These are phyloP conservation scores for Setipinna tenuifilis DNA, from an alignment of 2,797 vertebrate species.

Conservation along the genomic window DNA sequence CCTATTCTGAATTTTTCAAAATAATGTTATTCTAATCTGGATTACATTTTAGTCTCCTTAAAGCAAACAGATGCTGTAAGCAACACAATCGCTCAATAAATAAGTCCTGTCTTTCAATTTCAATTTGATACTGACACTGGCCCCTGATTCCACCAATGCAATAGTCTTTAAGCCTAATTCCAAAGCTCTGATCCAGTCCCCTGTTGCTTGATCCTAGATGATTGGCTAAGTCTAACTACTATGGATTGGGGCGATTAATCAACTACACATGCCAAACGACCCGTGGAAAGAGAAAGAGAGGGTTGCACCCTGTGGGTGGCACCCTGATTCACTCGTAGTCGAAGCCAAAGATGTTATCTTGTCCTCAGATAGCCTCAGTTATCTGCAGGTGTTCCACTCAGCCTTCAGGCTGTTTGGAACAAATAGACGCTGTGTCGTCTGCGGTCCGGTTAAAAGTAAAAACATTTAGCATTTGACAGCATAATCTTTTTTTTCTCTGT, in stretches of 20 bases:
- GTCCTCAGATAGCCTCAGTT: background rate
- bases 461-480: background rate
- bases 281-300: background rate
- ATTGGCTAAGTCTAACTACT: constrained; percentile 25
- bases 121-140: background rate
- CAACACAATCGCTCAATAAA: background rate
- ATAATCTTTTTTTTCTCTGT: background rate
- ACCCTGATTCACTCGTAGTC: background rate
- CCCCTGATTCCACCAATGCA: background rate
- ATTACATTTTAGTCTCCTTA: background rate
- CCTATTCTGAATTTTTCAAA: too few species aligned
- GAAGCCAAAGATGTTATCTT: constrained; percentile 21
- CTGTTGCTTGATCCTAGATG: constrained; percentile 28
- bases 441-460: background rate
- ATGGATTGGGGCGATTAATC: constrained; percentile 18
- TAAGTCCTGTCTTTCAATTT: background rate
- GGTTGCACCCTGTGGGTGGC: background rate
- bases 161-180: constrained; percentile 11
- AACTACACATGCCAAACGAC: background rate
- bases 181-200: constrained; percentile 23
- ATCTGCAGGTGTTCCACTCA: background rate
- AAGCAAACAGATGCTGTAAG: background rate
- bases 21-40: too few species aligned
- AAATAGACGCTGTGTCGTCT: background rate
- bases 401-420: background rate